phyloP scores from a whole-genome alignment of 2,113 vertebrate genomes.

The Chrysemys picta region DNA sequence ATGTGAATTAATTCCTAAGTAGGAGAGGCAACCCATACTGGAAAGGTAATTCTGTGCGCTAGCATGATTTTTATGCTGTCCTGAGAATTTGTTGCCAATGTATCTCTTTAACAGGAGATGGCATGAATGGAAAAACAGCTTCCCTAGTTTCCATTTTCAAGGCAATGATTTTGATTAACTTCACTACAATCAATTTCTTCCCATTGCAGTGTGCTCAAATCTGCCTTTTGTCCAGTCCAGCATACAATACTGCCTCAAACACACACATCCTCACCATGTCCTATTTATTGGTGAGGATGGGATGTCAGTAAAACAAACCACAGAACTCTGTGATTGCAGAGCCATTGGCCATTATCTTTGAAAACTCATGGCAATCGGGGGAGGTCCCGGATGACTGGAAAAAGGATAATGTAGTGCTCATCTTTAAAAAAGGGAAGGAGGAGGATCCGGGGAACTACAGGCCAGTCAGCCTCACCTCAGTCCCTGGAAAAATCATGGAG shows the following conservation, averaged over 20 bases:
- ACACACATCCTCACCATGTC: neutral
- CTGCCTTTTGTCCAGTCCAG: neutral
- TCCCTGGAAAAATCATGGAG: too few species aligned
- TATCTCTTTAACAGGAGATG: neutral
- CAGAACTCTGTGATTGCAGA: neutral
- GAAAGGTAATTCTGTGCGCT: neutral
- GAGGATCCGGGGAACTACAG: too few species aligned
- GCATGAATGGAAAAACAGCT: neutral
- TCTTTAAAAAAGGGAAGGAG: too few species aligned
- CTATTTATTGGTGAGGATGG: neutral
- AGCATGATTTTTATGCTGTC: neutral
- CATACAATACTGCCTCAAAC: neutral
- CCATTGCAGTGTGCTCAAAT: neutral
- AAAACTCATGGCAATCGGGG: too few species aligned
- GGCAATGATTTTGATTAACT: neutral
- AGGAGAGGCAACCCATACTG: neutral
- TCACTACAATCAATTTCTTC: neutral
- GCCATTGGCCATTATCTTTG: too few species aligned
- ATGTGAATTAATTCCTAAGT: neutral
- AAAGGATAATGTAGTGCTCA: too few species aligned
- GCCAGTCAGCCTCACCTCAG: too few species aligned
- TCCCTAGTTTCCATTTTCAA: neutral
- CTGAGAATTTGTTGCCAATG: neutral
- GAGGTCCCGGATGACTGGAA: too few species aligned
- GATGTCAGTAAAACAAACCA: neutral